These are phyloP conservation scores for Ptiloglossa arizonensis DNA, from an alignment of 1,140 invertebrate species.

Conservation along the genomic window DNA sequence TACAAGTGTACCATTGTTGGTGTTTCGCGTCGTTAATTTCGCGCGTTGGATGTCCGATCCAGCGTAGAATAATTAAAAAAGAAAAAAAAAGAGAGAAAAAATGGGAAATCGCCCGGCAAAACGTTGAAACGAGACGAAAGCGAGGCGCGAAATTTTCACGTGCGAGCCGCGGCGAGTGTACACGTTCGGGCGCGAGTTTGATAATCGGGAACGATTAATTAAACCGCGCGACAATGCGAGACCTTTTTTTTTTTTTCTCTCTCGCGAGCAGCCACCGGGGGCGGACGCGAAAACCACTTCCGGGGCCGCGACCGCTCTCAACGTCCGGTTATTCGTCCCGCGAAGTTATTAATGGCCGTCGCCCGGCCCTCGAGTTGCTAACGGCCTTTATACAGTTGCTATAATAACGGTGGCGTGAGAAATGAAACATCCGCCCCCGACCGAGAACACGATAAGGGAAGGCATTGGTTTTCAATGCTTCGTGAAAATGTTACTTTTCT, in stretches of 20 bases:
- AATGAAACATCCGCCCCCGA: slow-evolving; percentile 23
- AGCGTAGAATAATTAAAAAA: too few relatives aligned
- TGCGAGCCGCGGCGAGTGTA: background rate
- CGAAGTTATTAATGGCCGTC: slow-evolving; percentile 46
- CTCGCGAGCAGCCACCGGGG: background rate
- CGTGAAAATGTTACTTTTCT: background rate
- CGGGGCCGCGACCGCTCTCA: slow-evolving; percentile 26
- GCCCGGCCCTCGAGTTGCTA: slow-evolving; percentile 2
- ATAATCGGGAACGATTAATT: slow-evolving; percentile 38
- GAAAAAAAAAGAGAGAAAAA: background rate
- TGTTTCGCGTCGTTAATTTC: too few relatives aligned
- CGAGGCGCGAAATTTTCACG: background rate
- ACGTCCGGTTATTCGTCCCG: slow-evolving; percentile 53
- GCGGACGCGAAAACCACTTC: slow-evolving; percentile 33
- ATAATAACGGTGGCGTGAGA: slow-evolving; percentile 38
- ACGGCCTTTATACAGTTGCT: slow-evolving; percentile 31
- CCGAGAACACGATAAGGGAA: slow-evolving; percentile 13
- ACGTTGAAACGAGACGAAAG: background rate
- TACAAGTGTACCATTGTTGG: too few relatives aligned
- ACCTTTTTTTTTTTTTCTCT: background rate
- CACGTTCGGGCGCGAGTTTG: background rate
- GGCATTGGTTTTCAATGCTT: slow-evolving; percentile 21
- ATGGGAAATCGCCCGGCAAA: background rate
- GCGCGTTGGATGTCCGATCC: background rate
- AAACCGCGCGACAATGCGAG: slow-evolving; percentile 28